These are phyloP conservation scores for Cheilosia impressa DNA, from an alignment of 2,888 invertebrate genomes.

Conservation along the genomic window DNA sequence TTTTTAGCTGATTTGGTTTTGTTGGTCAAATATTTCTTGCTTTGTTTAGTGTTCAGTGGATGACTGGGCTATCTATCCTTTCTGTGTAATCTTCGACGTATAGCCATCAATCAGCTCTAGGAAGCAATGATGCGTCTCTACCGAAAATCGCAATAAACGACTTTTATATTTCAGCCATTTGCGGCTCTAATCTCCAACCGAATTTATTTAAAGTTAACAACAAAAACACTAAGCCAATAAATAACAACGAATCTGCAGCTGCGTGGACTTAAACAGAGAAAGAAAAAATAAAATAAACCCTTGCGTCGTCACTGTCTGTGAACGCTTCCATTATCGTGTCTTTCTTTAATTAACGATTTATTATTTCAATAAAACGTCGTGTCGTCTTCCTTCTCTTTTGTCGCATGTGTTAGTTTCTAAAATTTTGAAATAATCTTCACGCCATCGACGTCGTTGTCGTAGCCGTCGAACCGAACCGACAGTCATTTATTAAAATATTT, in stretches of 20 bases:
- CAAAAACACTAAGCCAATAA: neutral
- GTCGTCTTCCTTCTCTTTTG: slow-evolving; percentile 11
- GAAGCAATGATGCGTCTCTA: too few species aligned
- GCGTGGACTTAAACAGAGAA: slow-evolving; percentile 10
- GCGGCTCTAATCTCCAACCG: neutral
- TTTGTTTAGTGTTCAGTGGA: too few species aligned
- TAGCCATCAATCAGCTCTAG: too few species aligned
- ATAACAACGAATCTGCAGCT: slow-evolving; percentile 5
- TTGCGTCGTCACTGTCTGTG: slow-evolving; percentile 7
- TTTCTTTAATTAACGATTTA: slow-evolving; percentile 16
- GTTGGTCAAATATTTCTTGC: too few species aligned
- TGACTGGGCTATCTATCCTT: too few species aligned
- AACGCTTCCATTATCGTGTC: slow-evolving; percentile 21
- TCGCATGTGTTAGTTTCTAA: slow-evolving; percentile 17
- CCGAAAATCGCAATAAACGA: too few species aligned
- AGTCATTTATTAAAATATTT: slow-evolving; percentile 35
- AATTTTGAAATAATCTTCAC: slow-evolving; percentile 25
- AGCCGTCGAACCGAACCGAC: neutral
- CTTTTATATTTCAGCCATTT: neutral
- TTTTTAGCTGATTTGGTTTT: too few species aligned
- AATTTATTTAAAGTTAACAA: neutral
- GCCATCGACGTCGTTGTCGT: slow-evolving; percentile 12
- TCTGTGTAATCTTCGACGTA: too few species aligned
- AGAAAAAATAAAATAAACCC: neutral
- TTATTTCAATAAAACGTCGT: slow-evolving; percentile 18